Percentiles rank a stretch among this genome's conserved stretches.
phyloP scores from a whole-genome alignment of 1,140 invertebrate genomes.

The Papilio aristodemus region DNA sequence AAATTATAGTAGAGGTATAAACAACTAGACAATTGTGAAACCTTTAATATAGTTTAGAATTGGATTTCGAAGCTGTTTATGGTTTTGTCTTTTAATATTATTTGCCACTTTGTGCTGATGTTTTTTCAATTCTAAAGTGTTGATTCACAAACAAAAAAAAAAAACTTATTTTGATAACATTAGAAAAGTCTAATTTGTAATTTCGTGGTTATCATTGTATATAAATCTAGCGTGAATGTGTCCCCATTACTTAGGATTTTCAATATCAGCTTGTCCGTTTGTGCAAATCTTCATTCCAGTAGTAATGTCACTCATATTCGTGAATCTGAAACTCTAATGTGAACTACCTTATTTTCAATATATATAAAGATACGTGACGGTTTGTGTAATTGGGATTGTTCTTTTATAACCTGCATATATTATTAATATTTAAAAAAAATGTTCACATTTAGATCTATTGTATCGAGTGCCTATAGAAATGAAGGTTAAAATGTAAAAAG shows the following conservation, averaged over 20 bases:
- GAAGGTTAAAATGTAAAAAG: conserved; percentile 78
- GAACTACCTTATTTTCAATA: conserved; percentile 70
- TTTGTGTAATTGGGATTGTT: conserved; percentile 69
- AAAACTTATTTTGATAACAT: not conserved
- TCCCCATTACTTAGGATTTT: conserved; percentile 67
- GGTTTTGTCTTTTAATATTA: conserved; percentile 24
- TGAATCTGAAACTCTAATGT: conserved; percentile 65
- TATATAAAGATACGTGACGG: conserved; percentile 64
- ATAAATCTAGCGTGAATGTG: conserved; percentile 73
- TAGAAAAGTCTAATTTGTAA: conserved; percentile 47
- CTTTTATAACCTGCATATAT: conserved; percentile 71
- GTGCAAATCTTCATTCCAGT: conserved; percentile 69
- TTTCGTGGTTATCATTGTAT: conserved; percentile 69
- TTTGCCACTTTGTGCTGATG: conserved; percentile 30
- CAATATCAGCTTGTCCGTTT: conserved; percentile 64
- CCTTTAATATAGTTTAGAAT: conserved; percentile 24
- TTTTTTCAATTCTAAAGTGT: conserved; percentile 50
- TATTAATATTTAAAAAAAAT: conserved; percentile 67
- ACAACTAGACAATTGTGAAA: conserved; percentile 31
- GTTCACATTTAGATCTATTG: conserved; percentile 78
- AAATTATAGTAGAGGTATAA: conserved; percentile 17
- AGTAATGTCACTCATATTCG: conserved; percentile 64
- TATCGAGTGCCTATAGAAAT: conserved; percentile 80
- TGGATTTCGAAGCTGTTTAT: conserved; percentile 16
- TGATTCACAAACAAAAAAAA: not conserved